Conservation (phyloP, 2,797 vertebrate genomes). For the Amniataba percoides region DNA sequence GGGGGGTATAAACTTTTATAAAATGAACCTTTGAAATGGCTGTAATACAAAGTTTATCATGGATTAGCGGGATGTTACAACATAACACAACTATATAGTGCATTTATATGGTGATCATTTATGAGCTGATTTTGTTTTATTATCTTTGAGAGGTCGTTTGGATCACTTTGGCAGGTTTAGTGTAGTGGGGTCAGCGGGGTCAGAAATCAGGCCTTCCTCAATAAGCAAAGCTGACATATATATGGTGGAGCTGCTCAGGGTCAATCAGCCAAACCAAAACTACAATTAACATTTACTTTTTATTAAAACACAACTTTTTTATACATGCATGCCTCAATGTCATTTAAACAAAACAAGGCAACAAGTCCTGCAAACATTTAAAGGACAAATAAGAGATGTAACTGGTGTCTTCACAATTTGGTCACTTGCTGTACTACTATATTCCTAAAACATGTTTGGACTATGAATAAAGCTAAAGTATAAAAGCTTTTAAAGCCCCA, state of each 20-base stretch:
- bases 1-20: not conserved
- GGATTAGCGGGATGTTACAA: conserved; percentile 10
- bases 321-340: not conserved
- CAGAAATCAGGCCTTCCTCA: not conserved
- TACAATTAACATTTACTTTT: not conserved
- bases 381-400: too few relatives aligned
- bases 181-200: too few relatives aligned
- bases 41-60: conserved; percentile 32
- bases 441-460: too few relatives aligned
- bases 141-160: not conserved
- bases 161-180: too few relatives aligned
- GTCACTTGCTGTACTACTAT: too few relatives aligned
- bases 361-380: too few relatives aligned
- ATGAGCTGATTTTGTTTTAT: not conserved
- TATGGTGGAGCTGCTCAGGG: not conserved
- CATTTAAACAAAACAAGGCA: too few relatives aligned
- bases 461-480: too few relatives aligned
- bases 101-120: not conserved
- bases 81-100: not conserved
- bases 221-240: not conserved
- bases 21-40: conserved; percentile 18
- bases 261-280: not conserved
- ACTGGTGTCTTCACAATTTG: too few relatives aligned
- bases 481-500: too few relatives aligned
- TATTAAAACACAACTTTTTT: not conserved